A percentile compares a stretch with the other conserved stretches of the same genome.
Conservation (phyloP, 1,140 invertebrate species). For the Aphaenogaster floridana region DNA sequence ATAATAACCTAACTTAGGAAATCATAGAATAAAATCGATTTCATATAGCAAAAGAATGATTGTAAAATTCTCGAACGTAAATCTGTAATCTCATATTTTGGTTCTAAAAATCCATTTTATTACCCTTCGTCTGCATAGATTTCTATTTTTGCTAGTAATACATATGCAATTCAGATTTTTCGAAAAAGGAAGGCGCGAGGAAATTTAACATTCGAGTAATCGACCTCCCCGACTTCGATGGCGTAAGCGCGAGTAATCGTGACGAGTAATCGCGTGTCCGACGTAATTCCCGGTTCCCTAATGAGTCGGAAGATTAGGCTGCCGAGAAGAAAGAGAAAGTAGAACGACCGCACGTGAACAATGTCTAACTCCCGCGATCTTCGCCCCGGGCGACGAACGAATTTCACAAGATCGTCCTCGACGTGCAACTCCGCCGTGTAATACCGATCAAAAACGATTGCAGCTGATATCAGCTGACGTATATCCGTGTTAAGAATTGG, state of each 20-base stretch:
- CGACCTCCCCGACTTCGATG: not conserved
- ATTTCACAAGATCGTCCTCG: conserved; percentile 57
- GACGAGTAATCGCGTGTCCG: conserved; percentile 18
- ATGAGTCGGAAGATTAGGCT: conserved; percentile 44
- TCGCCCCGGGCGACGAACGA: conserved; percentile 7
- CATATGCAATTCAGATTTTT: not conserved
- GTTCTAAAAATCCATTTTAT: not conserved
- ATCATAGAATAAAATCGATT: not conserved
- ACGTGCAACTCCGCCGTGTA: not conserved
- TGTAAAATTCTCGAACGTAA: not conserved
- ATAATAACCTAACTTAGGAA: not conserved
- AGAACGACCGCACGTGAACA: conserved; percentile 43
- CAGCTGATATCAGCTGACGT: not conserved
- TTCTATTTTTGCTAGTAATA: not conserved
- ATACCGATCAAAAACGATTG: not conserved
- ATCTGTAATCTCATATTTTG: not conserved
- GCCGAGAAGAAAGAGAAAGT: conserved; percentile 66
- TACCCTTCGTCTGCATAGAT: not conserved
- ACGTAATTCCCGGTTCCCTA: conserved; percentile 19
- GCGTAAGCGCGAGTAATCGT: conserved; percentile 5
- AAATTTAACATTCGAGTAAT: not conserved
- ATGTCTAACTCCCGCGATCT: conserved; percentile 36
- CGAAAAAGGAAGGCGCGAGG: not conserved
- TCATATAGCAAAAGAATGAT: not conserved
- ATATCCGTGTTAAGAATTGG: not conserved